A percentile compares a stretch with the other conserved stretches of the same genome.
These are phyloP conservation scores for Gorilla gorilla DNA, from an alignment of 2,113 vertebrate species.

Conservation along the genomic window DNA sequence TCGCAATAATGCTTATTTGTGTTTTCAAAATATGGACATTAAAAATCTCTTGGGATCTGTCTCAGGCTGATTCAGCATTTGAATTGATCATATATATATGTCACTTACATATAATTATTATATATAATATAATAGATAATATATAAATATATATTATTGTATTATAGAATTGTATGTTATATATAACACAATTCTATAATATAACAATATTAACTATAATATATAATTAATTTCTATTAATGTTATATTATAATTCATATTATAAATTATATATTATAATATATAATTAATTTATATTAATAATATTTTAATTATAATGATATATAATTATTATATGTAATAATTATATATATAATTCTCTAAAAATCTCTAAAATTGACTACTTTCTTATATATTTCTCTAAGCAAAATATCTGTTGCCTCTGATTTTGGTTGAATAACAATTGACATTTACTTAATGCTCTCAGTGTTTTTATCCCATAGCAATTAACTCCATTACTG, in stretches of 20 bases:
- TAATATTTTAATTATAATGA: not conserved
- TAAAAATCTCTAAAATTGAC: not conserved
- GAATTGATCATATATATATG: not conserved
- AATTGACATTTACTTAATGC: constrained; percentile 25
- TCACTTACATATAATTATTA: too few relatives aligned
- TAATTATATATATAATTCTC: not conserved
- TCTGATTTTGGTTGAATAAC: constrained; percentile 37
- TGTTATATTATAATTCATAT: too few relatives aligned
- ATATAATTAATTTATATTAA: too few relatives aligned
- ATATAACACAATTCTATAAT: too few relatives aligned
- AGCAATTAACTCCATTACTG: constrained; percentile 14
- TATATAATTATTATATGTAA: not conserved
- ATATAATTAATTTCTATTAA: too few relatives aligned
- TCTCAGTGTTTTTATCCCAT: constrained; percentile 14
- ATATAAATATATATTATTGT: too few relatives aligned
- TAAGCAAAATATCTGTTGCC: not conserved
- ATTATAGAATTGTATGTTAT: too few relatives aligned
- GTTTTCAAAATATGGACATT: not conserved
- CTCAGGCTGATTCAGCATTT: not conserved
- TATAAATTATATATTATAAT: too few relatives aligned
- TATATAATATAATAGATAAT: too few relatives aligned
- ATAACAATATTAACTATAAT: too few relatives aligned
- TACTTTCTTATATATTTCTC: not conserved
- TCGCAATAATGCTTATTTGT: not conserved
- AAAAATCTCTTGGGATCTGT: not conserved